Conservation (phyloP, 2,113 vertebrate species). For the Leucopsar rothschildi region DNA sequence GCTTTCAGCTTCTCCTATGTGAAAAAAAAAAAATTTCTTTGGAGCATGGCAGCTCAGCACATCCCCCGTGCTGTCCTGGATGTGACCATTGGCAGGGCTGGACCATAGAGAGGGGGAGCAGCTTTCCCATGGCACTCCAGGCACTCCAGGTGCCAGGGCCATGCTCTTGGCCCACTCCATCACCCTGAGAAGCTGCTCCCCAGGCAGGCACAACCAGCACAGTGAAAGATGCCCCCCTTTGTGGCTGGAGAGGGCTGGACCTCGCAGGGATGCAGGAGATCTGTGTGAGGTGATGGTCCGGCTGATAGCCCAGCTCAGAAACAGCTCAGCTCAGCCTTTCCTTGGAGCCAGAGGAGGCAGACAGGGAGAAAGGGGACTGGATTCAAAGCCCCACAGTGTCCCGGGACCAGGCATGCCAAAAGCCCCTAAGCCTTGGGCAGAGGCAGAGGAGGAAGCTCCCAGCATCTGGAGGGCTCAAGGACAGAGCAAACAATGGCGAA, state of each 20-base stretch:
- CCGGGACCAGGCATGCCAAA: background rate
- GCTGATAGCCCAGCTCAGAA: background rate
- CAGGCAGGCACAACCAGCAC: background rate
- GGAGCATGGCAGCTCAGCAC: background rate
- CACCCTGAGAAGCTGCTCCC: background rate
- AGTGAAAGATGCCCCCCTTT: background rate
- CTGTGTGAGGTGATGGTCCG: background rate
- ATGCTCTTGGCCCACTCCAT: background rate
- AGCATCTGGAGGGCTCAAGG: conserved; percentile 45
- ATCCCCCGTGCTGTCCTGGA: background rate
- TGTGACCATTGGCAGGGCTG: rapidly evolving
- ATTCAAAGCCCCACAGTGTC: background rate
- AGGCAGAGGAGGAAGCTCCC: conserved; percentile 59
- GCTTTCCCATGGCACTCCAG: background rate
- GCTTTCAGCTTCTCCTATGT: background rate
- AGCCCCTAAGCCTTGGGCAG: background rate
- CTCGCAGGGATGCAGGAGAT: background rate
- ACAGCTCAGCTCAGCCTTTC: background rate
- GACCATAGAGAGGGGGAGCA: background rate
- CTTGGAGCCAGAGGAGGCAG: background rate
- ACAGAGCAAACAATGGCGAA: conserved; percentile 15
- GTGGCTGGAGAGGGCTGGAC: background rate
- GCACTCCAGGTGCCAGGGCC: background rate
- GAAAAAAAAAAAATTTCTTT: background rate
- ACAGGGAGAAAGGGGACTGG: background rate